phyloP scores from a whole-genome alignment of 2,113 vertebrate genomes.

The Caranx melampygus region DNA sequence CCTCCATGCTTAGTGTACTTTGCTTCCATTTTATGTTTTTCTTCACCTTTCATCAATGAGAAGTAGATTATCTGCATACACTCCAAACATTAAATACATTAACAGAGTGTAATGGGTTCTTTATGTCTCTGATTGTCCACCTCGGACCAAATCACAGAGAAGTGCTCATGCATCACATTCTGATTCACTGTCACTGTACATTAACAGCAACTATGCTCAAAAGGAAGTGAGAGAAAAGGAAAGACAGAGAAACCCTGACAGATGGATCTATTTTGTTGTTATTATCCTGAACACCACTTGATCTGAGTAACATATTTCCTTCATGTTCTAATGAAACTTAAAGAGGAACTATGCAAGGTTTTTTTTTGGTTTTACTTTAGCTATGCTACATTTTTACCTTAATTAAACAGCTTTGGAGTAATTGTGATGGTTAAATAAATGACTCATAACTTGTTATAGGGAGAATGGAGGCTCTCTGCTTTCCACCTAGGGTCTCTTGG shows the following conservation, averaged over 20 bases:
- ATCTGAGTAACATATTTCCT: too few species aligned
- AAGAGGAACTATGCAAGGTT: too few species aligned
- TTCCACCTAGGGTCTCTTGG: too few species aligned
- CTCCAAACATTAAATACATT: background rate
- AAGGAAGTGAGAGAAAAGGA: slow-evolving; percentile 55
- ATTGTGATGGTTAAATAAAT: too few species aligned
- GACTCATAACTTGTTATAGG: too few species aligned
- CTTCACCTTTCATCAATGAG: background rate
- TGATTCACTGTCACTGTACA: slow-evolving; percentile 1
- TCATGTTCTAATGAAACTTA: too few species aligned
- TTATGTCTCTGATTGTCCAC: background rate
- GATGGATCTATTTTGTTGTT: background rate
- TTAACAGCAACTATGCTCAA: slow-evolving; percentile 42
- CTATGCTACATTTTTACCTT: too few species aligned
- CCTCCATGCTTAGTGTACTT: background rate
- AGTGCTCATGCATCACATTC: background rate
- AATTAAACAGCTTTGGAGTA: too few species aligned
- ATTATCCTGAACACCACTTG: too few species aligned
- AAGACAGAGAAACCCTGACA: slow-evolving; percentile 42
- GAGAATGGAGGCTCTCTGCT: too few species aligned
- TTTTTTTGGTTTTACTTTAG: too few species aligned
- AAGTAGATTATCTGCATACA: background rate
- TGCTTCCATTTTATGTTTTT: background rate
- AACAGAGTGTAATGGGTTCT: too few species aligned
- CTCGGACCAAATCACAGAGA: background rate